These are phyloP conservation scores for Oryctolagus cuniculus DNA, from an alignment of 2,113 vertebrate genomes.

Conservation along the genomic window DNA sequence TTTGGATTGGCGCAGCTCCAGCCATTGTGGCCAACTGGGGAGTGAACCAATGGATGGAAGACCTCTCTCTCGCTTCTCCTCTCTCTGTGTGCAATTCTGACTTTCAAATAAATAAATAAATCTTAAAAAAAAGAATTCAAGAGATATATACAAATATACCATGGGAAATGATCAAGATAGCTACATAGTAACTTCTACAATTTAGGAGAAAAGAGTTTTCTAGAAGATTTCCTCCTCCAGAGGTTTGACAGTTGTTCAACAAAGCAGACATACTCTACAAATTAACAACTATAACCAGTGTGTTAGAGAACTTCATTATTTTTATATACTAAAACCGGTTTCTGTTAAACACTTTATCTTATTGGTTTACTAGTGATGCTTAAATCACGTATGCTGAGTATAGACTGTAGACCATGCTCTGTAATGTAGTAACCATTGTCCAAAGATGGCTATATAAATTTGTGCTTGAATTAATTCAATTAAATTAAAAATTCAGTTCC, in stretches of 20 bases:
- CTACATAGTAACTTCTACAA: neutral
- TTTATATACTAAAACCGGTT: neutral
- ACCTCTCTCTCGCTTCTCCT: too few species aligned
- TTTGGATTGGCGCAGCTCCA: too few species aligned
- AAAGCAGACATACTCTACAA: neutral
- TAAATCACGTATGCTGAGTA: neutral
- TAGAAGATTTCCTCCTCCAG: neutral
- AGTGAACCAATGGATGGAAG: too few species aligned
- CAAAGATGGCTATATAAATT: constrained; percentile 4
- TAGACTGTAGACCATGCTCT: neutral
- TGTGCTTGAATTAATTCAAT: constrained; percentile 45
- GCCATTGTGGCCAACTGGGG: too few species aligned
- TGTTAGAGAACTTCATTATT: neutral
- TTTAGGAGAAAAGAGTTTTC: neutral
- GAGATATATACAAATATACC: neutral
- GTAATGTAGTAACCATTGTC: neutral
- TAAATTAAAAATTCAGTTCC: neutral
- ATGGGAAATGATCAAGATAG: neutral
- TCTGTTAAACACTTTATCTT: neutral
- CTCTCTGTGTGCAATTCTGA: too few species aligned
- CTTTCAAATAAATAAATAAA: too few species aligned
- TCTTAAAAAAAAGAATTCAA: neutral
- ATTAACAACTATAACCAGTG: neutral
- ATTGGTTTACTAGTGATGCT: neutral
- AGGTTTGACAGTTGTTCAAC: neutral